These are phyloP conservation scores for Ameiurus melas DNA, from an alignment of 2,113 vertebrate genomes.

Conservation along the genomic window DNA sequence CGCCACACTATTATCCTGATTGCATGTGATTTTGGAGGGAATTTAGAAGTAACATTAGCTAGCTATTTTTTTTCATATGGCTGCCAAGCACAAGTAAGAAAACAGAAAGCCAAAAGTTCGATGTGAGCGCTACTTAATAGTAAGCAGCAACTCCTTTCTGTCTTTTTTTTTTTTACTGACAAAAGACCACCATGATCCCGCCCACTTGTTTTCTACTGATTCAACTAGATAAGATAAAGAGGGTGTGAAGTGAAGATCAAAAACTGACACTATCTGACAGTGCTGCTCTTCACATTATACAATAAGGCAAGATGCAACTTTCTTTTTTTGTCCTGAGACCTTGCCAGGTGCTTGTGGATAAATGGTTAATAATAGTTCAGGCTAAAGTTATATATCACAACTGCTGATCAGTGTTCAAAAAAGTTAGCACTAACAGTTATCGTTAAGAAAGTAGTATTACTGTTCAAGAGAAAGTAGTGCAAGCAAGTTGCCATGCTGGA, in stretches of 20 bases:
- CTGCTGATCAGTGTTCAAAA: not conserved
- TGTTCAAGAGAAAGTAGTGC: not conserved
- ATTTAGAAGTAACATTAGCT: not conserved
- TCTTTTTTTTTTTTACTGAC: not conserved
- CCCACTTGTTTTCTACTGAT: not conserved
- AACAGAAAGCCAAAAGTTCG: not conserved
- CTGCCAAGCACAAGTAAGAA: not conserved
- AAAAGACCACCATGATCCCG: not conserved
- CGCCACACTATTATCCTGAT: not conserved
- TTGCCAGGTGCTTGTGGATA: not conserved
- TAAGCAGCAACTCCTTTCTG: not conserved
- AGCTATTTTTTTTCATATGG: not conserved
- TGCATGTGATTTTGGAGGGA: not conserved
- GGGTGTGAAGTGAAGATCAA: not conserved
- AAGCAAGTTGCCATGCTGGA: conserved; percentile 19
- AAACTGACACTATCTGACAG: not conserved
- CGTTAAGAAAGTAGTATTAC: not conserved
- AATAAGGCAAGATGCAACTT: not conserved
- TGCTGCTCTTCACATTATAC: not conserved
- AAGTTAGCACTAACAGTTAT: not conserved
- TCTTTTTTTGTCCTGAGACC: not conserved
- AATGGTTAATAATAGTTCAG: not conserved
- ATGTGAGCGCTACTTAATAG: not conserved
- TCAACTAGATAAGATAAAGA: not conserved
- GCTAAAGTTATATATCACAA: not conserved